phyloP scores from a whole-genome alignment of 2,888 invertebrate species.

The Eristalis pertinax region DNA sequence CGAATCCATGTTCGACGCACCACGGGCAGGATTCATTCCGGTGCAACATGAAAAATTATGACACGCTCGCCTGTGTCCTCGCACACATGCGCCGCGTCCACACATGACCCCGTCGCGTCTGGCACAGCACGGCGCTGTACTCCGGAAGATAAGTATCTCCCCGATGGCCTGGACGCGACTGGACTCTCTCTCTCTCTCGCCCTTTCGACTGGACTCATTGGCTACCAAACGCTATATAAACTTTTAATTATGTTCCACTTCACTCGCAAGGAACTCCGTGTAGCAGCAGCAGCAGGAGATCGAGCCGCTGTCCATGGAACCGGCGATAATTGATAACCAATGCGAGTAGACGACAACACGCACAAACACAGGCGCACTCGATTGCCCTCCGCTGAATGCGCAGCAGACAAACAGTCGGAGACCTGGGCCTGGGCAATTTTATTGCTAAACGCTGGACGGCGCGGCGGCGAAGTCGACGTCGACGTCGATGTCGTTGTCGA shows the following conservation, averaged over 20 bases:
- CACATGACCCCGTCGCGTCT: neutral
- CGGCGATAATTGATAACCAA: slow-evolving; percentile 66
- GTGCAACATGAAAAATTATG: slow-evolving; percentile 45
- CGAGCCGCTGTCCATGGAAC: slow-evolving; percentile 37
- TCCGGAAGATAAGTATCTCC: slow-evolving; percentile 31
- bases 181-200: no score
- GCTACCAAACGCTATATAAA: slow-evolving; percentile 40
- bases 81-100: neutral
- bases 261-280: slow-evolving; percentile 28
- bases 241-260: slow-evolving; percentile 63
- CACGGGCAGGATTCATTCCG: neutral
- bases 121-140: neutral
- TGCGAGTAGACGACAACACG: slow-evolving; percentile 22
- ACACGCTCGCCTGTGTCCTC: slow-evolving; percentile 23
- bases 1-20: neutral
- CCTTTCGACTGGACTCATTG: neutral
- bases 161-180: neutral
- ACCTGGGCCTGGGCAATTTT: slow-evolving; percentile 53
- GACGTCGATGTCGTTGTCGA: neutral
- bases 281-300: slow-evolving; percentile 49
- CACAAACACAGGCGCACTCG: slow-evolving; percentile 50
- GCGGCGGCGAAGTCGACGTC: neutral
- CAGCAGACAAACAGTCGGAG: slow-evolving; percentile 64
- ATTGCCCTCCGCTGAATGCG: slow-evolving; percentile 8
- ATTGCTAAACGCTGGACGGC: slow-evolving; percentile 57